Evolutionary conservation across 2,113 vertebrate species (phyloP).

Genomic region (Colossoma macropomum): DNA sequence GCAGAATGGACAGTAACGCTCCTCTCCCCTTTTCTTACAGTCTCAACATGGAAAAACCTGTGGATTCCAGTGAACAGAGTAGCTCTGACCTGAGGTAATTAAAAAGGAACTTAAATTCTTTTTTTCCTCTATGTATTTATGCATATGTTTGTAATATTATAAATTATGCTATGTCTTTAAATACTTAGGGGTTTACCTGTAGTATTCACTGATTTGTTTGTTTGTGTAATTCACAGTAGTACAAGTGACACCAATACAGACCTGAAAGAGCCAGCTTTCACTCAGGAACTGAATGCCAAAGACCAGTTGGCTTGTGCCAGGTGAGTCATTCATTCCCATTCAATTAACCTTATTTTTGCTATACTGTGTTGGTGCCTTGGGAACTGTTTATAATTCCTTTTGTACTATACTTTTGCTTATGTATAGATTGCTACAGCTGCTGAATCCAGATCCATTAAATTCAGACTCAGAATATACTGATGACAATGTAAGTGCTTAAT

Average conservation of each 20-base stretch:
- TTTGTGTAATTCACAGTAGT: slow-evolving; percentile 19
- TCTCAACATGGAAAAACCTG: not conserved
- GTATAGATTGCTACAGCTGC: slow-evolving; percentile 71
- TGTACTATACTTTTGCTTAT: not conserved
- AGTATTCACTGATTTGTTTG: not conserved
- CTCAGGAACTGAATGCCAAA: slow-evolving; percentile 20
- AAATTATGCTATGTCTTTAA: not conserved
- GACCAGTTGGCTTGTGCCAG: slow-evolving; percentile 56
- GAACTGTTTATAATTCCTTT: not conserved
- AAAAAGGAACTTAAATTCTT: not conserved
- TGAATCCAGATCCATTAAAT: slow-evolving; percentile 72
- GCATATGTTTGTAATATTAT: not conserved
- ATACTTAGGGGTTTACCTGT: not conserved
- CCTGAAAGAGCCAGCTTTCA: not conserved
- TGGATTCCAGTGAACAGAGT: not conserved
- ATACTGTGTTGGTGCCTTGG: not conserved
- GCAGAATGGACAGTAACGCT: not conserved
- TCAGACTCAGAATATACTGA: slow-evolving; percentile 40
- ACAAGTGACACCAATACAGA: slow-evolving; percentile 9
- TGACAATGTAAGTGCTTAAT: not conserved
- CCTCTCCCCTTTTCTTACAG: not conserved
- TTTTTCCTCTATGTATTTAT: too few species aligned
- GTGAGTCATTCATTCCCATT: slow-evolving; percentile 50
- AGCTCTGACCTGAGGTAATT: not conserved
- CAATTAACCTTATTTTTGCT: not conserved